A percentile compares a stretch with the other conserved stretches of the same genome.
Conservation (phyloP, 2,888 invertebrate genomes). For the Lacanobia oleracea region DNA sequence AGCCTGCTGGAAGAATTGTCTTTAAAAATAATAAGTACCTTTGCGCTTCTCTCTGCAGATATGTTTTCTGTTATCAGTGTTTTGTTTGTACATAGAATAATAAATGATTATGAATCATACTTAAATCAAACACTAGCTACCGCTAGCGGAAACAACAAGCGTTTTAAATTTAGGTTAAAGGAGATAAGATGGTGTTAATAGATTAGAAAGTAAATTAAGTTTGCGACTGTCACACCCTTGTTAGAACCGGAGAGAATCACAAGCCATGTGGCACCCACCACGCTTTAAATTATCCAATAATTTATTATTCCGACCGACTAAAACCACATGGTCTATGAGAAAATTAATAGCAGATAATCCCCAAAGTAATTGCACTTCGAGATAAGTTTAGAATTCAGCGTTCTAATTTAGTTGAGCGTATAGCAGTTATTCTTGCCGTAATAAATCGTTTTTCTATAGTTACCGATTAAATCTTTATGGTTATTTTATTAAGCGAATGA, state of each 20-base stretch:
- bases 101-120: neutral
- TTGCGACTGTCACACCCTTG: conserved; percentile 81
- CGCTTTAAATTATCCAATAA: conserved; percentile 72
- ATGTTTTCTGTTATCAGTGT: no score
- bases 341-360: conserved; percentile 75
- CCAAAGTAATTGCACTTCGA: conserved; percentile 66
- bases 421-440: conserved; percentile 32
- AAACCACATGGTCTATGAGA: conserved; percentile 72
- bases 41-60: no score
- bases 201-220: conserved; percentile 80
- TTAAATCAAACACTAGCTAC: conserved; percentile 14
- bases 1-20: no score
- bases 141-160: conserved; percentile 52
- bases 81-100: no score
- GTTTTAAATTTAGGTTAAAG: conserved; percentile 67
- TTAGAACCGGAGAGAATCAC: conserved; percentile 71
- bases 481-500: conserved; percentile 11
- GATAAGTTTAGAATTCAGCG: conserved; percentile 49
- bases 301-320: conserved; percentile 73
- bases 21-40: no score
- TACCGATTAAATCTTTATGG: conserved; percentile 24
- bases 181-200: conserved; percentile 78
- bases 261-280: conserved; percentile 72
- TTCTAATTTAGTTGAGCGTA: conserved; percentile 46
- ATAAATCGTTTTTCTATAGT: conserved; percentile 40